Percentiles rank a stretch among this genome's conserved stretches.
Conservation (phyloP, 2,797 vertebrate genomes). For the Danio kyathit region DNA sequence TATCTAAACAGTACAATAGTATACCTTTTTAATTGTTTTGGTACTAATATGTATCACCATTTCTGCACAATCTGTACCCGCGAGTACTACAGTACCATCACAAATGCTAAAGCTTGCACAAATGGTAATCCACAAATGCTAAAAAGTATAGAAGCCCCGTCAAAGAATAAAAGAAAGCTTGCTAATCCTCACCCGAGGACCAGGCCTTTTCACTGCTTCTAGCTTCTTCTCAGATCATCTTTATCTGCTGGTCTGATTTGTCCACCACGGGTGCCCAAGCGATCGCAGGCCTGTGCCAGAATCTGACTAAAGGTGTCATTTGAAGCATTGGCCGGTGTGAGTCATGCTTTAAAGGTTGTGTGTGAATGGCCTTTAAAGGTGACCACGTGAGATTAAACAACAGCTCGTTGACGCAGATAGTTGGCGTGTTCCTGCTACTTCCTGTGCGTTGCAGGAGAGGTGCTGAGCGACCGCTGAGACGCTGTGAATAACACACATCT, state of each 20-base stretch:
- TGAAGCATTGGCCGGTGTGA: conserved; percentile 47
- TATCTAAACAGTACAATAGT: too few relatives aligned
- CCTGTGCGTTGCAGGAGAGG: conserved; percentile 34
- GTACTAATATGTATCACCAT: background rate
- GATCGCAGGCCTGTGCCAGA: conserved; percentile 37
- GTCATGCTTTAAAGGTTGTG: conserved; percentile 55
- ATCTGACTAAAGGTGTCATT: conserved; percentile 54
- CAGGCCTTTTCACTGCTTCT: background rate
- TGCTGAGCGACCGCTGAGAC: conserved; percentile 32
- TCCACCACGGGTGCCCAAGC: conserved; percentile 40
- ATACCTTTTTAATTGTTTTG: too few relatives aligned
- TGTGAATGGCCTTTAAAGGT: conserved; percentile 54
- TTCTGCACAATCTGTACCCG: background rate
- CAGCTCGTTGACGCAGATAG: conserved; percentile 47
- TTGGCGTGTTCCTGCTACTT: conserved; percentile 45
- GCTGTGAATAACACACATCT: conserved; percentile 35
- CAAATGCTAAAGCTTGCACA: background rate
- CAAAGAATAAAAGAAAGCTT: background rate
- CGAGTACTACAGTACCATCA: conserved; percentile 8
- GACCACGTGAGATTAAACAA: conserved; percentile 30
- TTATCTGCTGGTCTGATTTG: conserved; percentile 38
- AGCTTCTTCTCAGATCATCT: conserved; percentile 17
- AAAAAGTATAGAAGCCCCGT: background rate
- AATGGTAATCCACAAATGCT: too few relatives aligned
- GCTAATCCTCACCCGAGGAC: conserved; percentile 6